Evolutionary conservation across 2,888 invertebrate species (phyloP), one percentile per base, ranked within the genome.

Genomic region (Dryococelus australis): DNA sequence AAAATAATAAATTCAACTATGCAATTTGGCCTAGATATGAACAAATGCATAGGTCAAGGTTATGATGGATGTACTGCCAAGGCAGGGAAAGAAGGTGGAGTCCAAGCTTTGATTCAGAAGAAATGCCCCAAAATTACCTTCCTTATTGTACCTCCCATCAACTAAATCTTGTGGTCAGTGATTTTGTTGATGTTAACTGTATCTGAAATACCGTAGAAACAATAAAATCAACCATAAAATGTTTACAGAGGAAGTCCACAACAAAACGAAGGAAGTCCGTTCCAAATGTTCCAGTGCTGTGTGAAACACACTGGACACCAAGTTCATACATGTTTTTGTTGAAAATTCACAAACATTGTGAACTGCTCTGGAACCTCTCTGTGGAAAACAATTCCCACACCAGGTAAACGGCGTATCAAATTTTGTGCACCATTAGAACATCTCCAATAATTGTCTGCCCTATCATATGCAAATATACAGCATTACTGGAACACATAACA

Each of bases 1-100:
- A 87, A 53, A 86, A 89, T 89, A 81, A 86, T 87, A 53, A 80
- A 88, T 80, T 80, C 86, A 86, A 85, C 89, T 84, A 86, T 86
- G 86, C 87, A 87, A 84, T 53, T 78, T 65, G 88, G 87, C 20
- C 85, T 89, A 43, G 86, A 89, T 78, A 43, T 86, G 27, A 65
- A 88, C 85, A 89, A 89, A 86, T 88, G 88, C 78, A 87, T 90
- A 85, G 90, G 90, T 35, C 88, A 89, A 87, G 90, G 90, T 0
- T 90, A 89, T 89, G 90, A 90, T 88, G 90, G 90, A 28, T 90
- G 90, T 88, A 90, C 90, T 43, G 89, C 90, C n/a, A 90, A 89
- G 89, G 86, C 90, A 53, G 90, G 90, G 81, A 89, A 88, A 87
- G 86, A 86, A 27, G 88, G 88, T 43, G 90, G 89, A 43, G 90